These are phyloP conservation scores for Brachionus koreanus DNA, from an alignment of 1,140 invertebrate species.

Conservation along the genomic window DNA sequence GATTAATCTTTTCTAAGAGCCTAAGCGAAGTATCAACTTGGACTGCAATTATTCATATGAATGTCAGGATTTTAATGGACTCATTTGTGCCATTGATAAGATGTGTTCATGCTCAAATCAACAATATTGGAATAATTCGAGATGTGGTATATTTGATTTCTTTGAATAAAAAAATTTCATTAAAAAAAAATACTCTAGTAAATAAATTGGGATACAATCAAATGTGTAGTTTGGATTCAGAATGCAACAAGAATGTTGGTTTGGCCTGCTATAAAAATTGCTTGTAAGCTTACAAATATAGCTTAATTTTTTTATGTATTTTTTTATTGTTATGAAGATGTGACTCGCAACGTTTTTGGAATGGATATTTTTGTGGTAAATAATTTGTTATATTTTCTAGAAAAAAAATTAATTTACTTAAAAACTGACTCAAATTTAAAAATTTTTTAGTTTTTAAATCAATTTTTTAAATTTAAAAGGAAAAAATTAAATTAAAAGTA, in stretches of 20 bases:
- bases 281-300: background rate
- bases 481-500: too few relatives aligned
- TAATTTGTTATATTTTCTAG: too few relatives aligned
- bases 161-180: background rate
- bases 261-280: background rate
- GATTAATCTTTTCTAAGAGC: background rate
- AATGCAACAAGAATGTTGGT: background rate
- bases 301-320: too few relatives aligned
- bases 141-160: background rate
- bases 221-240: background rate
- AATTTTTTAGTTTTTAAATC: too few relatives aligned
- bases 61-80: background rate
- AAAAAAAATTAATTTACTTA: too few relatives aligned
- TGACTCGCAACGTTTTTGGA: background rate
- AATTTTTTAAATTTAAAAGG: too few relatives aligned
- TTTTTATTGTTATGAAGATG: background rate
- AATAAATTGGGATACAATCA: background rate
- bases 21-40: background rate
- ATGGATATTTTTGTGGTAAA: background rate
- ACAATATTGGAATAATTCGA: conserved; percentile 15
- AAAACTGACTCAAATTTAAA: too few relatives aligned
- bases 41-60: background rate
- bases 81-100: background rate
- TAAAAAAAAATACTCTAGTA: background rate
- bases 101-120: background rate